These are phyloP conservation scores for Rhimphoctona megacephalus DNA, from an alignment of 2,888 invertebrate genomes.

Conservation along the genomic window DNA sequence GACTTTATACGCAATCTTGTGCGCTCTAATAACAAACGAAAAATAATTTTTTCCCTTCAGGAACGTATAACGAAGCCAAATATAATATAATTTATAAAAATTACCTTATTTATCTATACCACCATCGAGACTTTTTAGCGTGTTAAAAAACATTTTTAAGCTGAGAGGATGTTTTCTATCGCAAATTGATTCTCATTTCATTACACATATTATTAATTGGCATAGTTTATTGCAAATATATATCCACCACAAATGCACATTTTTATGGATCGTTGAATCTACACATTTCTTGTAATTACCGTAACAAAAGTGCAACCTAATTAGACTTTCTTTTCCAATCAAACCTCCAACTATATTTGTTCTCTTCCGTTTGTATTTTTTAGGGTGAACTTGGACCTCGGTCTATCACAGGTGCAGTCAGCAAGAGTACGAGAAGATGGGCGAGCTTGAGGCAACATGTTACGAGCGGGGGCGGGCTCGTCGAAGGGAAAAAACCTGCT, in stretches of 20 bases:
- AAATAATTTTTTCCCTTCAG: slow-evolving; percentile 16
- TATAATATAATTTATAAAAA: background rate
- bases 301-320: background rate
- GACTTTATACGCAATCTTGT: slow-evolving; percentile 40
- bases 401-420: slow-evolving; percentile 72
- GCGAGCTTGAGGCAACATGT: slow-evolving; percentile 86
- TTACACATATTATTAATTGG: no score
- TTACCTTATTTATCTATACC: background rate
- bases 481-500: slow-evolving; percentile 81
- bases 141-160: background rate
- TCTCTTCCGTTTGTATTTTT: slow-evolving; percentile 42
- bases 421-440: slow-evolving; percentile 84
- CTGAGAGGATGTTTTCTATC: background rate
- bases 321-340: background rate
- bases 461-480: slow-evolving; percentile 78
- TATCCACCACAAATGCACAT: background rate
- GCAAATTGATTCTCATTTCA: background rate
- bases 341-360: background rate
- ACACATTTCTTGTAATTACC: background rate
- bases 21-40: slow-evolving; percentile 21
- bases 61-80: slow-evolving; percentile 31
- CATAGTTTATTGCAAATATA: background rate
- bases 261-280: background rate
- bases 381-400: slow-evolving; percentile 81
- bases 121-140: background rate